A percentile compares a stretch with the other conserved stretches of the same genome.
phyloP scores from a whole-genome alignment of 2,797 vertebrate genomes.

The Ambastaia sidthimunki region DNA sequence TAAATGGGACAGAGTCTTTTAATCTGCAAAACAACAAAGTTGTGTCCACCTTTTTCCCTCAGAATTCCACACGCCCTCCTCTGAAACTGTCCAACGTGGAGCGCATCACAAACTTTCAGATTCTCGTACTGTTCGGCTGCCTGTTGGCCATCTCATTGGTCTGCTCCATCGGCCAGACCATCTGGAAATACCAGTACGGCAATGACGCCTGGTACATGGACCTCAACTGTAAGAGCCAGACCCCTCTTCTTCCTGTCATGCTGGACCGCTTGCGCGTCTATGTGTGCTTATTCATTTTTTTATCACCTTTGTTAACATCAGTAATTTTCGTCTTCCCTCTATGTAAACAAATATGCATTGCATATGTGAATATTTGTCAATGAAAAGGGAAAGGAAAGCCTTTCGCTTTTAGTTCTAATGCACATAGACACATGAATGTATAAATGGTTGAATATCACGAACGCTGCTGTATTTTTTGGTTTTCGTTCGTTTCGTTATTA shows the following conservation, averaged over 20 bases:
- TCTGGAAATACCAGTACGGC: conserved; percentile 93
- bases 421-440: conserved; percentile 76
- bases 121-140: conserved; percentile 96
- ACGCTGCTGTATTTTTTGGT: conserved; percentile 76
- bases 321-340: conserved; percentile 68
- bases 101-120: conserved; percentile 97
- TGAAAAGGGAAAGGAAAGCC: conserved; percentile 70
- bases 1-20: not conserved
- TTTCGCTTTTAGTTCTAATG: conserved; percentile 78
- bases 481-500: conserved; percentile 62
- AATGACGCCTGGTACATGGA: conserved; percentile 97
- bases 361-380: conserved; percentile 83
- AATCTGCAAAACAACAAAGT: not conserved
- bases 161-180: conserved; percentile 94
- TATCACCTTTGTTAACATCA: conserved; percentile 73
- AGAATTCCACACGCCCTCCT: conserved; percentile 98
- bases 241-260: conserved; percentile 47
- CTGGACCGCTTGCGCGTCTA: conserved; percentile 64
- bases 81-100: conserved; percentile 99
- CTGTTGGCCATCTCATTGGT: conserved; percentile 95
- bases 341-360: conserved; percentile 76
- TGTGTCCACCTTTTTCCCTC: conserved; percentile 33
- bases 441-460: conserved; percentile 86
- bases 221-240: conserved; percentile 90
- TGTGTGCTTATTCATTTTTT: conserved; percentile 76